Base-by-base conservation (phyloP, 1,140 invertebrate genomes). In the Hydropsyche tenuis region DNA sequence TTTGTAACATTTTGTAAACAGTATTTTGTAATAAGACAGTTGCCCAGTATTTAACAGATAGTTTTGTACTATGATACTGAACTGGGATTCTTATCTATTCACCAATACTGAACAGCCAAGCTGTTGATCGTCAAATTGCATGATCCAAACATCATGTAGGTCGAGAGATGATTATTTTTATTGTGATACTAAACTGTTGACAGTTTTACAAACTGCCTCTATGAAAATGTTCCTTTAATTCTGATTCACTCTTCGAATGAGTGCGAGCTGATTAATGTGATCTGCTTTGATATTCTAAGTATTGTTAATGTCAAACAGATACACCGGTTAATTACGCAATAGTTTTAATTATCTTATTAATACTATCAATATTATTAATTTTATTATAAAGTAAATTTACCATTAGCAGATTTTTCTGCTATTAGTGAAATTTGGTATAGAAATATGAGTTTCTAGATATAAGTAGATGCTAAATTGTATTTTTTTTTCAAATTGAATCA, bases 121-220 rank as follows among this genome's bases (percentile, higher is more conserved):
- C 69, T 71, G 71, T 63, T 51, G 27, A 62, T 46, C 60, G 16
- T 11, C 45, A 56, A 56, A 42, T 56, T 20, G 18, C 25, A 42
- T 68, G 27, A 27, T 43, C 20, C 16, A 51, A 22, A 30, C 16
- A 27, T 51, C 16, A 45, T 18, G 16, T 20, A 22, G 43, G 27
- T 66, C 64, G 43, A 37, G 45, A 62, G 71, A 51, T 62, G 71
- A 65, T 75, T 68, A 70, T 69, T 70, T 69, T 69, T 51, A 73
- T 71, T 77, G 75, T 77, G 75, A 77, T 77, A 77, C 72, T 25
- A 64, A 72, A 77, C 69, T 77, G 73, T 74, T 77, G 66, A 74
- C 73, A 68, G 73, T 74, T 77, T 77, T 74, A 72, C 66, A 75
- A 73, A 75, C 76, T 73, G 76, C 76, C 76, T 77, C 75, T 77